These are phyloP conservation scores for Clanis bilineata DNA, from an alignment of 2,888 invertebrate genomes.

Conservation along the genomic window DNA sequence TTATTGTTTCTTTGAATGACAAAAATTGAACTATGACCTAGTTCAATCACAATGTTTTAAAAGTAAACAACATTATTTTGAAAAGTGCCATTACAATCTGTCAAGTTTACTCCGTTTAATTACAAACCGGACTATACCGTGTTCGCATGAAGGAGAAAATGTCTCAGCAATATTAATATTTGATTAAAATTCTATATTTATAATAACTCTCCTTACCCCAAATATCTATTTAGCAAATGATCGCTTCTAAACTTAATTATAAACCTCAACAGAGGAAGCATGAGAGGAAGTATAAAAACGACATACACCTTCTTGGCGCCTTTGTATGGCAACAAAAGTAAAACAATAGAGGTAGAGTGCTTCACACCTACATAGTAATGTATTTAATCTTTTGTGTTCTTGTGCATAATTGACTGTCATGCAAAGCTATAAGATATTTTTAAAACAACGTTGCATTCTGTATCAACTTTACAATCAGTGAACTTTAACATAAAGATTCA, in stretches of 20 bases:
- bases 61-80: no score
- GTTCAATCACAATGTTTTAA: no score
- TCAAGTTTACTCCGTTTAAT: no score
- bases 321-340: not conserved
- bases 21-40: no score
- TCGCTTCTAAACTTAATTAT: not conserved
- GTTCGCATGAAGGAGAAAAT: not conserved
- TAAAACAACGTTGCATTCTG: not conserved
- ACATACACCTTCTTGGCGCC: not conserved
- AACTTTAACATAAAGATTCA: not conserved
- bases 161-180: not conserved
- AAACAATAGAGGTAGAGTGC: not conserved
- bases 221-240: no score
- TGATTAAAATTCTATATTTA: no score
- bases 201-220: no score
- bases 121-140: slow-evolving; percentile 41
- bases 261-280: not conserved
- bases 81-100: no score
- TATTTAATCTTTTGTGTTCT: not conserved
- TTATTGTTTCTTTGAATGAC: no score
- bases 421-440: not conserved
- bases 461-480: not conserved
- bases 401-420: not conserved
- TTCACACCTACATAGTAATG: not conserved
- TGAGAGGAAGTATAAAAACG: not conserved